Conservation (phyloP, 2,113 vertebrate genomes). For the Pelecanoides urinatrix region DNA sequence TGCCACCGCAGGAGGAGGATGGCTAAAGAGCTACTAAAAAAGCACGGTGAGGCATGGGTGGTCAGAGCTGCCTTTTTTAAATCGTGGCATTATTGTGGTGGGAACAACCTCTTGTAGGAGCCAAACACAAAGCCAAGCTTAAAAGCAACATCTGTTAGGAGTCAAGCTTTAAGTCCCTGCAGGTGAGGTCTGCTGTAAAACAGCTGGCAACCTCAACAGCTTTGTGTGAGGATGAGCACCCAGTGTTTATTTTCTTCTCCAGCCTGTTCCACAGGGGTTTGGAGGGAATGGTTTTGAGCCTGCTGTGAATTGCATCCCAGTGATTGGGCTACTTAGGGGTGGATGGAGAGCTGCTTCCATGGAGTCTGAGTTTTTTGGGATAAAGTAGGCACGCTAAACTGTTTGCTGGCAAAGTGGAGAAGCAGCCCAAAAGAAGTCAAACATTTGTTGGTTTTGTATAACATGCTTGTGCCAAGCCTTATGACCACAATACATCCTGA, state of each 20-base stretch:
- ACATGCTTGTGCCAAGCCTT: not conserved
- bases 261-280: not conserved
- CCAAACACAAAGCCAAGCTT: not conserved
- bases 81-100: rapidly evolving
- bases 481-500: not conserved
- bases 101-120: not conserved
- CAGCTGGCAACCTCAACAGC: not conserved
- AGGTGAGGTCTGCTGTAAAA: not conserved
- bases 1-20: not conserved
- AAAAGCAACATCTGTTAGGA: not conserved
- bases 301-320: not conserved
- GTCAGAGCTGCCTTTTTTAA: not conserved
- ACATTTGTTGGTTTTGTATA: not conserved
- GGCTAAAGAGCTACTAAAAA: not conserved
- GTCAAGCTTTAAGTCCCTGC: not conserved
- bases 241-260: not conserved
- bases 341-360: not conserved
- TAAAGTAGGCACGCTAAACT: not conserved
- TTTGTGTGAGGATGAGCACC: not conserved
- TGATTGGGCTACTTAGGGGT: not conserved
- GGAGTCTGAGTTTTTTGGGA: not conserved
- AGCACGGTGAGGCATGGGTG: rapidly evolving
- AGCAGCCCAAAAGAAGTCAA: not conserved
- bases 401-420: not conserved
- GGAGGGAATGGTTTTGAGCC: not conserved